phyloP scores from a whole-genome alignment of 64 coral and sea anemone species.

The Acropora tenuis region DNA sequence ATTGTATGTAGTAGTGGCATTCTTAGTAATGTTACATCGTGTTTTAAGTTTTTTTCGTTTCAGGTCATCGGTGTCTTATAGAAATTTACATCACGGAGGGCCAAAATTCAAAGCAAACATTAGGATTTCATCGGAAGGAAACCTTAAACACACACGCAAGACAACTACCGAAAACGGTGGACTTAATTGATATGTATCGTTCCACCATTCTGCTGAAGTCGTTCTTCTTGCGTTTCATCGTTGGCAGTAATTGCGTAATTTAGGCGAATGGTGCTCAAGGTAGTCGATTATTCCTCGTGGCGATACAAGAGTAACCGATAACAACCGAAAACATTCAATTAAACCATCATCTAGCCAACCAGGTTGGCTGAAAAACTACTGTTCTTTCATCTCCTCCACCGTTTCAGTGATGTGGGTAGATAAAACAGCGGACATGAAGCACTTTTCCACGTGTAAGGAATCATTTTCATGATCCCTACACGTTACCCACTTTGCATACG shows the following conservation, averaged over 20 bases:
- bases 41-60: no score
- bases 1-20: no score
- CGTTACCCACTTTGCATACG: constrained; percentile 21
- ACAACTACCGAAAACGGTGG: no score
- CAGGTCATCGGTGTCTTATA: no score
- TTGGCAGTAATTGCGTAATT: constrained; percentile 5
- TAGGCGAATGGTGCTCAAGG: background rate
- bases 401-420: background rate
- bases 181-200: no score
- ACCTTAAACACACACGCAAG: no score
- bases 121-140: no score
- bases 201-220: background rate
- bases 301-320: background rate
- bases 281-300: background rate
- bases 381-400: background rate
- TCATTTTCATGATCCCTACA: constrained; percentile 51
- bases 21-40: no score
- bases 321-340: background rate
- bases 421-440: constrained; percentile 52
- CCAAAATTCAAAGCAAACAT: no score
- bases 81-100: no score
- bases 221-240: background rate
- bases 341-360: background rate
- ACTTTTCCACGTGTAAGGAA: constrained; percentile 16
- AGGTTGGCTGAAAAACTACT: background rate